Evolutionary conservation across 2,888 invertebrate genomes (phyloP), one percentile per base, ranked within the genome.

Genomic region (Melinaea menophilus): DNA sequence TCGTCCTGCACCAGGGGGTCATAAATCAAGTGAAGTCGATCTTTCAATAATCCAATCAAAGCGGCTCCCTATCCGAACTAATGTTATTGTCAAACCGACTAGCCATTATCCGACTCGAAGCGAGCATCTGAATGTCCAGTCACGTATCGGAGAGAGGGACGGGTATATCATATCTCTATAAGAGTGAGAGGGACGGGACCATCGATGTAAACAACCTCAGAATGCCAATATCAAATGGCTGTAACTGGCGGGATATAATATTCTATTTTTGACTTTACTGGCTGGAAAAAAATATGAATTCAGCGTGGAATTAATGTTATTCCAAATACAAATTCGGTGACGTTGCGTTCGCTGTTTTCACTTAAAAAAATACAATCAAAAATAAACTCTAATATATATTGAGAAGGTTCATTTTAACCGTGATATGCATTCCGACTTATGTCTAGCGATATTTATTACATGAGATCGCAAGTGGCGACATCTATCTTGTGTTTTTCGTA

Each of bases 1-100:
- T 60, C 34, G 57, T 59, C 54, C 59, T 60, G 63, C 71, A 74
- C 71, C 71, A 73, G 70, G 71, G 56, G 55, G 60, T 69, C 75
- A 75, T 78, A 86, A 86, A 86, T 87, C 85, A 84, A 77, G 55
- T 69, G 77, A 78, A 71, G 81, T 87, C 86, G 79, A 86, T 84
- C 84, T 86, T 86, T 86, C 85, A 86, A 86, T 87, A 87, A 86
- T 84, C 86, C 85, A 86, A 87, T 87, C 87, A 87, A 83, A 85
- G 81, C 79, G 78, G 78, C 77, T 80, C 81, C 76, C 80, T 78
- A 81, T 80, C 79, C 79, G 77, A 81, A 85, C 85, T 86, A 86
- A 86, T 86, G 86, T 86, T 87, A 86, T 87, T 86, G 87, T 87
- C 87, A 84, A 85, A 83, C 82, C 82, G 80, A 79, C 80, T 76